A percentile compares a stretch with the other conserved stretches of the same genome.
Conservation (phyloP, 2,888 invertebrate genomes). For the Alsophila aescularia region DNA sequence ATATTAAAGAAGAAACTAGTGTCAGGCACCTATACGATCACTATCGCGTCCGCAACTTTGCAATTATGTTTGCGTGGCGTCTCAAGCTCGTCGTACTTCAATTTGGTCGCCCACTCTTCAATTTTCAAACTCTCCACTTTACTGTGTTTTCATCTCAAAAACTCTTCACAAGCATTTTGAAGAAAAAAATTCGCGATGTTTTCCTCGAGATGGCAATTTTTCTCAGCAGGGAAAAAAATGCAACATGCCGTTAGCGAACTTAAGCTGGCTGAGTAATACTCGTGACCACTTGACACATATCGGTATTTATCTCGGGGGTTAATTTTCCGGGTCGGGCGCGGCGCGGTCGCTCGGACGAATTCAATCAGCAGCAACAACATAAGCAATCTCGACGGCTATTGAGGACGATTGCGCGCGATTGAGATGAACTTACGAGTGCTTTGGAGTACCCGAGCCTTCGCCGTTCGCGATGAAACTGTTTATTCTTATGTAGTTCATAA, state of each 20-base stretch:
- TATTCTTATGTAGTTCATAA: conserved; percentile 34
- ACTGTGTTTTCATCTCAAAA: conserved; percentile 6
- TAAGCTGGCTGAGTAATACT: conserved; percentile 46
- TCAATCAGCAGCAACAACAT: conserved; percentile 79
- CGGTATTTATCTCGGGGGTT: conserved; percentile 70
- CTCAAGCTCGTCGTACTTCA: background rate
- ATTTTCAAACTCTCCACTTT: too few relatives aligned
- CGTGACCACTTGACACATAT: conserved; percentile 67
- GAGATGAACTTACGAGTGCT: conserved; percentile 68
- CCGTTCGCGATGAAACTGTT: conserved; percentile 56
- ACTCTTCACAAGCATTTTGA: background rate
- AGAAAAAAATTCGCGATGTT: conserved; percentile 8
- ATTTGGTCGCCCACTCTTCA: background rate
- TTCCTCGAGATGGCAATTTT: conserved; percentile 9
- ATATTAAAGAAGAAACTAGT: too few relatives aligned
- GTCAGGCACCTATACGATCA: too few relatives aligned
- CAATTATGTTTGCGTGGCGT: too few relatives aligned
- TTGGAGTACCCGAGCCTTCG: conserved; percentile 59
- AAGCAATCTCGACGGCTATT: conserved; percentile 65
- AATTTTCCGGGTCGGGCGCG: conserved; percentile 68
- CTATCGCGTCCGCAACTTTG: too few relatives aligned
- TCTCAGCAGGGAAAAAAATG: conserved; percentile 20
- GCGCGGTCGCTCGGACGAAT: conserved; percentile 60
- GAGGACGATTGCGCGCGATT: conserved; percentile 73
- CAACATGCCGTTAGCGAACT: conserved; percentile 17